A percentile compares a stretch with the other conserved stretches of the same genome.
Conservation (phyloP, 2,888 invertebrate species). For the Macaria notata region DNA sequence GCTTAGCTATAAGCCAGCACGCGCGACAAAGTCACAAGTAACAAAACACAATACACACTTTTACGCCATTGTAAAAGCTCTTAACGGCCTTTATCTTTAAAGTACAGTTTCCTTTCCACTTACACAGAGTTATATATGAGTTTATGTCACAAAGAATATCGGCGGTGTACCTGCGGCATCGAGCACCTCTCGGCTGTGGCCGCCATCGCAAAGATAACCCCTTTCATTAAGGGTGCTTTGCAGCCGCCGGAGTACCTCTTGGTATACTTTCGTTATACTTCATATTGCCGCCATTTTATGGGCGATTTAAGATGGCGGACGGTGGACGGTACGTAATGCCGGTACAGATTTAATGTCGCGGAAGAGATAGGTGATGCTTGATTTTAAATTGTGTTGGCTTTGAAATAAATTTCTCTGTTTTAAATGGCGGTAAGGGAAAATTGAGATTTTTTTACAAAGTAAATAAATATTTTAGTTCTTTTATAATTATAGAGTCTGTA, state of each 20-base stretch:
- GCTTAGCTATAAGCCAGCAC: too few species aligned
- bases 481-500: too few species aligned
- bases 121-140: conserved; percentile 17
- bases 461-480: too few species aligned
- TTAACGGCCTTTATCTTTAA: conserved; percentile 20
- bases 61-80: conserved; percentile 7
- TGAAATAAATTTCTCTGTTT: too few species aligned
- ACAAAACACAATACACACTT: conserved; percentile 5
- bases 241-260: conserved; percentile 40
- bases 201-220: conserved; percentile 49
- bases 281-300: conserved; percentile 39
- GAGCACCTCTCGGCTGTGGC: conserved; percentile 30
- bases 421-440: too few species aligned
- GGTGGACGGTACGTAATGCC: conserved; percentile 3
- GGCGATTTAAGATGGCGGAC: conserved; percentile 26
- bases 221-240: conserved; percentile 52
- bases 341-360: conserved; percentile 4
- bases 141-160: conserved; percentile 29
- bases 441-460: too few species aligned
- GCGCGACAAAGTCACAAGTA: background rate
- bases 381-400: background rate
- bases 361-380: background rate
- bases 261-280: conserved; percentile 35
- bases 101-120: conserved; percentile 16
- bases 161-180: conserved; percentile 40